Conservation (phyloP, 2,888 invertebrate genomes). For the Esperia sulphurella region DNA sequence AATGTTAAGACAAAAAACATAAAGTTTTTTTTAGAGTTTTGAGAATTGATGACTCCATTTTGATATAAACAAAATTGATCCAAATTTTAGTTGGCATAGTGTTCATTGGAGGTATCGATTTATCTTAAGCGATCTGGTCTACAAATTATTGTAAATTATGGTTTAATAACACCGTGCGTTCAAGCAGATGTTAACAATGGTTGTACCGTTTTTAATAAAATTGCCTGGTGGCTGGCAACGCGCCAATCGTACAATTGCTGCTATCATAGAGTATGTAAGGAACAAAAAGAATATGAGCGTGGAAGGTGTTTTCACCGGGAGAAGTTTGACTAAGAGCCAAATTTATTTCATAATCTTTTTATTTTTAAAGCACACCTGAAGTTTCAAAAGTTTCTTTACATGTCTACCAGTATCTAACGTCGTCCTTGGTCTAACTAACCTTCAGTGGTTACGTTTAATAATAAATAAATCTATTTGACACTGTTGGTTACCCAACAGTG, state of each 20-base stretch:
- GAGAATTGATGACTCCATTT: too few relatives aligned
- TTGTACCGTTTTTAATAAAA: constrained; percentile 51
- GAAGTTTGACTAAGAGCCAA: neutral
- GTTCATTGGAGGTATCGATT: too few relatives aligned
- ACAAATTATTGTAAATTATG: too few relatives aligned
- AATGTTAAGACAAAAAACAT: too few relatives aligned
- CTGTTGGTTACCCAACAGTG: too few relatives aligned
- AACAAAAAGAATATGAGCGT: neutral
- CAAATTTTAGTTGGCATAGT: too few relatives aligned
- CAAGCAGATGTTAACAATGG: constrained; percentile 52
- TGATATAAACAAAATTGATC: too few relatives aligned
- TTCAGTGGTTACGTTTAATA: too few relatives aligned
- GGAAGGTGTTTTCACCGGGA: neutral
- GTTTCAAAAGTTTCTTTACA: neutral
- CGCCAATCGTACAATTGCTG: constrained; percentile 39
- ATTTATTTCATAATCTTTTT: neutral
- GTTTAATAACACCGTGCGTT: neutral
- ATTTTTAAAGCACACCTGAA: neutral
- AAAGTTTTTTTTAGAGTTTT: too few relatives aligned
- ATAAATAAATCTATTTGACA: too few relatives aligned
- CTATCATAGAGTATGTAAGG: constrained; percentile 10
- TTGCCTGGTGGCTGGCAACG: constrained; percentile 36
- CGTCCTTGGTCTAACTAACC: too few relatives aligned
- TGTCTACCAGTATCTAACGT: neutral
- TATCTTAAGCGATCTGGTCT: too few relatives aligned